phyloP scores from a whole-genome alignment of 1,140 invertebrate species.

The Semibalanus balanoides region DNA sequence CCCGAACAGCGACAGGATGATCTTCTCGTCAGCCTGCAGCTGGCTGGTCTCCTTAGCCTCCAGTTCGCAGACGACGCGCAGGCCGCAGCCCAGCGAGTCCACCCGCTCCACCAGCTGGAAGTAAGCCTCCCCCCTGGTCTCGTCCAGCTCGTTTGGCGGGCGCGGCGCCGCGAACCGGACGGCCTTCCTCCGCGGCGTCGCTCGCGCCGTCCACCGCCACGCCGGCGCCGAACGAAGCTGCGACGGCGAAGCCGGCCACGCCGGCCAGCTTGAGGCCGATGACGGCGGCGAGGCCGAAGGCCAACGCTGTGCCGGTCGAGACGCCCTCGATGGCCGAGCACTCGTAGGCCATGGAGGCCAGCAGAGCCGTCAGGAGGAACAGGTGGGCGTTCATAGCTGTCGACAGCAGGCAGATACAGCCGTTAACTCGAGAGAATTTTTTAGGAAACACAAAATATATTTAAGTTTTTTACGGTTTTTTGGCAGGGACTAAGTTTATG shows the following conservation, averaged over 20 bases:
- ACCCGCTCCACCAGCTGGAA: constrained; percentile 15
- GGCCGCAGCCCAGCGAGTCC: constrained; percentile 24
- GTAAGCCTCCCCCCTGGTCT: constrained; percentile 15
- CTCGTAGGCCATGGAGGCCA: background rate
- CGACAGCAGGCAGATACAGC: no score
- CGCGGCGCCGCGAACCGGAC: constrained; percentile 10
- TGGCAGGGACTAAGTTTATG: no score
- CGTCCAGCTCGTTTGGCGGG: constrained; percentile 14
- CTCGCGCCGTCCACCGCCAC: background rate
- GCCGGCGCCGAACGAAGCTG: background rate
- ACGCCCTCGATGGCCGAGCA: no score
- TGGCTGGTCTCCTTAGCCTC: constrained; percentile 17
- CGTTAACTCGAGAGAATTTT: no score
- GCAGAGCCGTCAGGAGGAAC: background rate
- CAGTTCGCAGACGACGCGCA: constrained; percentile 25
- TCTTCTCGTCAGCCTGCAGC: constrained; percentile 22
- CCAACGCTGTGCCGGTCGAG: background rate
- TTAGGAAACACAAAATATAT: no score
- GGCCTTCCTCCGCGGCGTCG: background rate
- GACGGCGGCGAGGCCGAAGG: constrained; percentile 6
- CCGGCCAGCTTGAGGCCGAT: background rate
- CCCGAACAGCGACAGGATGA: constrained; percentile 26
- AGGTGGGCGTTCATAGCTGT: background rate
- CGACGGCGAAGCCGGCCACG: constrained; percentile 3
- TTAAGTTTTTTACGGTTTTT: no score